Percentiles rank a stretch among this genome's conserved stretches.
phyloP scores from a whole-genome alignment of 2,113 vertebrate species.

The Oreochromis niloticus region DNA sequence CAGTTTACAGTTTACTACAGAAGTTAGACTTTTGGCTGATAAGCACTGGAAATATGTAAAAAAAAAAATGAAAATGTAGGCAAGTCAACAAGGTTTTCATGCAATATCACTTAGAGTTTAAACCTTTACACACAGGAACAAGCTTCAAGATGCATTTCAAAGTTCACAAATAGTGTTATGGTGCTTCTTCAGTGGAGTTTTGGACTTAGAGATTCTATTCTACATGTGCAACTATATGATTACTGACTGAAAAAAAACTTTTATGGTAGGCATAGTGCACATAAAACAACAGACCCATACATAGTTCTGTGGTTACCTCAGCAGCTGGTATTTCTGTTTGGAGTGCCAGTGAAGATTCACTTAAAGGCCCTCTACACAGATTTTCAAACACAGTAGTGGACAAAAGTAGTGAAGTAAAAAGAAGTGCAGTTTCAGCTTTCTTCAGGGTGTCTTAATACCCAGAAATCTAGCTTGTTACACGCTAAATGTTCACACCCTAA shows the following conservation, averaged over 20 bases:
- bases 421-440: not conserved
- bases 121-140: fast-evolving
- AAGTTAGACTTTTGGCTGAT: not conserved
- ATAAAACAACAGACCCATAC: not conserved
- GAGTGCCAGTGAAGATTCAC: not conserved
- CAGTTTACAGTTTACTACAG: not conserved
- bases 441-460: not conserved
- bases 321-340: not conserved
- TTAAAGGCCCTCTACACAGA: not conserved
- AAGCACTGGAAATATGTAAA: not conserved
- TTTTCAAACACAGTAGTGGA: not conserved
- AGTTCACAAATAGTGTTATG: not conserved
- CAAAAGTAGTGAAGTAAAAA: not conserved
- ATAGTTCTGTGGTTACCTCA: not conserved
- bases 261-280: not conserved
- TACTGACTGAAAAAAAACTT: not conserved
- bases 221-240: not conserved
- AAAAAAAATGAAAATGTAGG: not conserved
- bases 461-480: not conserved
- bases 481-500: not conserved
- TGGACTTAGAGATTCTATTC: not conserved
- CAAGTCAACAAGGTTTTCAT: not conserved
- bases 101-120: not conserved
- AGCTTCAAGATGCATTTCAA: not conserved
- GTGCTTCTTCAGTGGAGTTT: not conserved